Evolutionary conservation across 2,113 vertebrate genomes (phyloP).

Genomic region (Anarrhichthys ocellatus): DNA sequence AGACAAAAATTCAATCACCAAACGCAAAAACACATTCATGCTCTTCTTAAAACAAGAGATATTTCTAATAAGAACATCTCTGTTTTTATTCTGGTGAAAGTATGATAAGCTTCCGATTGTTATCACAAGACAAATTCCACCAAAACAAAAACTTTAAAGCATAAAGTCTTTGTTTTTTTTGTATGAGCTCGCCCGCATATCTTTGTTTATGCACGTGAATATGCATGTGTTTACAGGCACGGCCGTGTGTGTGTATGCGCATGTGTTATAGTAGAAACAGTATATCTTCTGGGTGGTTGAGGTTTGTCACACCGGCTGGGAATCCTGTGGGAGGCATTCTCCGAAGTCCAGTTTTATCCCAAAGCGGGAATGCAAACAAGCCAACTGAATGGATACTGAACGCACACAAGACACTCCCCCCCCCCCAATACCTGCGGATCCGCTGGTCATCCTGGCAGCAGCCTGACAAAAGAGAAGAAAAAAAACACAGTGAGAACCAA

Average conservation of each 20-base stretch:
- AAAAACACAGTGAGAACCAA: slow-evolving; percentile 26
- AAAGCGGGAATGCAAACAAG: slow-evolving; percentile 70
- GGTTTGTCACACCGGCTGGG: slow-evolving; percentile 59
- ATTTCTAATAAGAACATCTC: background rate
- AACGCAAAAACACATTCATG: slow-evolving; percentile 4
- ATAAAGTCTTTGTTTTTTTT: slow-evolving; percentile 13
- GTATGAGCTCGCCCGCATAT: background rate
- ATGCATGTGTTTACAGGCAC: slow-evolving; percentile 34
- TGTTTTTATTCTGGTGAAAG: background rate
- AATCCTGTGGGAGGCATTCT: slow-evolving; percentile 72
- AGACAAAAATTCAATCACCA: background rate
- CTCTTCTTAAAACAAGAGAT: background rate
- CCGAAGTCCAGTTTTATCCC: slow-evolving; percentile 75
- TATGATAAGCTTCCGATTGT: background rate
- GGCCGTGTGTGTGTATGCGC: slow-evolving; percentile 23
- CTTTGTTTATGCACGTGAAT: slow-evolving; percentile 45
- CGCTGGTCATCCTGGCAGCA: slow-evolving; percentile 54
- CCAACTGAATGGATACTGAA: slow-evolving; percentile 46
- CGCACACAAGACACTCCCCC: background rate
- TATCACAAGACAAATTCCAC: slow-evolving; percentile 10
- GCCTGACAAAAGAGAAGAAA: slow-evolving; percentile 54
- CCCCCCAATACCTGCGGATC: slow-evolving; percentile 64
- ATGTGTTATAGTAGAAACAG: slow-evolving; percentile 48
- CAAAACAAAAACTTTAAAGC: slow-evolving; percentile 17
- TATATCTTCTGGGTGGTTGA: slow-evolving; percentile 69